phyloP scores from a whole-genome alignment of 2,888 invertebrate species.

The Tineola bisselliella region DNA sequence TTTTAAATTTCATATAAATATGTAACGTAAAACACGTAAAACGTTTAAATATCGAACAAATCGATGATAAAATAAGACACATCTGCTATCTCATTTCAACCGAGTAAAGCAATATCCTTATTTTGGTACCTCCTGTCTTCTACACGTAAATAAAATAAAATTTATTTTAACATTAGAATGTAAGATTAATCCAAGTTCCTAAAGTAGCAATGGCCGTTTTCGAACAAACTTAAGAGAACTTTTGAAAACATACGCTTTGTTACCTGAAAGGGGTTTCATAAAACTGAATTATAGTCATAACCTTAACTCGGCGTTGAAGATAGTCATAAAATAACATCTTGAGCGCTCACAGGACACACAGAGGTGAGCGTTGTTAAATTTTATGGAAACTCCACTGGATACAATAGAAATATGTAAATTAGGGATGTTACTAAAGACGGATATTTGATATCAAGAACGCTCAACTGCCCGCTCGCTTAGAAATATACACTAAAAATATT shows the following conservation, averaged over 20 bases:
- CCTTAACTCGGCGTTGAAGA: slow-evolving; percentile 57
- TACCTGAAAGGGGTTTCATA: slow-evolving; percentile 64
- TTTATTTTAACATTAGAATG: not conserved
- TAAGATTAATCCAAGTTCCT: not conserved
- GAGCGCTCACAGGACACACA: slow-evolving; percentile 53
- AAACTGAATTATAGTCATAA: slow-evolving; percentile 64
- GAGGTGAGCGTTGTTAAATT: slow-evolving; percentile 56
- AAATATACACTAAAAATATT: not conserved
- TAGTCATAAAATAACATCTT: slow-evolving; percentile 60
- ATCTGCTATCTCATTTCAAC: too few relatives aligned
- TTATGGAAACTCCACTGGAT: slow-evolving; percentile 51
- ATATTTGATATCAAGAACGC: not conserved
- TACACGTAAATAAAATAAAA: too few relatives aligned
- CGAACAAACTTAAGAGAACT: slow-evolving; percentile 26
- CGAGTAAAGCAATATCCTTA: too few relatives aligned
- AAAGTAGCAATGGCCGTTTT: not conserved
- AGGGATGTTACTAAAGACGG: slow-evolving; percentile 19
- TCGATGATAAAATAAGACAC: too few relatives aligned
- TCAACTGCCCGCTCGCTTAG: not conserved
- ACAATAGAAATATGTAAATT: slow-evolving; percentile 61
- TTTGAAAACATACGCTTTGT: slow-evolving; percentile 53
- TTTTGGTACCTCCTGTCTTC: too few relatives aligned
- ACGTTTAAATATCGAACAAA: too few relatives aligned
- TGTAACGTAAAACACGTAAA: too few relatives aligned
- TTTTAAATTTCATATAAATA: too few relatives aligned